These are phyloP conservation scores for Coleophora deauratella DNA, from an alignment of 2,888 invertebrate genomes.

Conservation along the genomic window DNA sequence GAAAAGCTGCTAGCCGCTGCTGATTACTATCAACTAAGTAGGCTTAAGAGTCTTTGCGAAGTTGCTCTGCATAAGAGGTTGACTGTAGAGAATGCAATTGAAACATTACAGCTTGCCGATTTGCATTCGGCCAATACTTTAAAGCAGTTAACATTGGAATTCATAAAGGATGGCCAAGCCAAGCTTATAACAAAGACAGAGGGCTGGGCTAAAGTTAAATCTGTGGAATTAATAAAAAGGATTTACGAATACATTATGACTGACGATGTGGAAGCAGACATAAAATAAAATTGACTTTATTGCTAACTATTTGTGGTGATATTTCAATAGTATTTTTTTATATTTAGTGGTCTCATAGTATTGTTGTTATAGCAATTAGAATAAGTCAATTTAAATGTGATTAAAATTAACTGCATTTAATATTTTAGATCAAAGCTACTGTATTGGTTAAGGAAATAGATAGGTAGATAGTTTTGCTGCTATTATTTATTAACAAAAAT, in stretches of 20 bases:
- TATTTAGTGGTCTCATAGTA: too few relatives aligned
- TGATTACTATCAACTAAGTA: conserved; percentile 56
- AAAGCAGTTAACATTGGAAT: conserved; percentile 52
- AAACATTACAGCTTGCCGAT: conserved; percentile 57
- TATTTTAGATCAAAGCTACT: too few relatives aligned
- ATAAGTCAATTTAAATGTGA: too few relatives aligned
- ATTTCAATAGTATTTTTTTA: too few relatives aligned
- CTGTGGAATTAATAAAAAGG: conserved; percentile 54
- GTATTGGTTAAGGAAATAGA: too few relatives aligned
- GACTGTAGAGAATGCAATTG: conserved; percentile 62
- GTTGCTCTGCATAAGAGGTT: conserved; percentile 57
- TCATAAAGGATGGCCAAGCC: conserved; percentile 63
- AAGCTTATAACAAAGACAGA: conserved; percentile 57
- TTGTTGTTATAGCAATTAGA: too few relatives aligned
- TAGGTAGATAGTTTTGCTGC: too few relatives aligned
- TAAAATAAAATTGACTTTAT: conserved; percentile 21
- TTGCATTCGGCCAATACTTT: conserved; percentile 53
- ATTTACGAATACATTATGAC: conserved; percentile 61
- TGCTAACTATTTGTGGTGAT: too few relatives aligned
- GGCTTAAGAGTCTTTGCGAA: conserved; percentile 57
- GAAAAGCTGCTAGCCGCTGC: conserved; percentile 58
- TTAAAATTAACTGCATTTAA: too few relatives aligned
- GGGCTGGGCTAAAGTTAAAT: conserved; percentile 55
- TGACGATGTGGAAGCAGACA: conserved; percentile 50
- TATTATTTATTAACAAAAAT: too few relatives aligned